phyloP scores from a whole-genome alignment of 2,113 vertebrate genomes.

The Cebidichthys violaceus region DNA sequence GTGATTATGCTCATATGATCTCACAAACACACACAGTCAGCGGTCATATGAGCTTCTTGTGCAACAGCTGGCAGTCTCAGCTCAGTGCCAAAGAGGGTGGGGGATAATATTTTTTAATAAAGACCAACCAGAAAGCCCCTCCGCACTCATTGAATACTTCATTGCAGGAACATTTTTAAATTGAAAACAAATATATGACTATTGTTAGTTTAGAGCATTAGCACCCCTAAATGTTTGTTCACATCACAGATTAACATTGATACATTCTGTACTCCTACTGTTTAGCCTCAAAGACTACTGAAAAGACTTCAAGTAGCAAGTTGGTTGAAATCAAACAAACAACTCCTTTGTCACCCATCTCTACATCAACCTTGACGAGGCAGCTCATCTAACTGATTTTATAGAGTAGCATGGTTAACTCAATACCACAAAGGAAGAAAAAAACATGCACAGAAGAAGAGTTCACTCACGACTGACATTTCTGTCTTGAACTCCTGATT shows the following conservation, averaged over 20 bases:
- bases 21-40: slow-evolving; percentile 1
- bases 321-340: too few relatives aligned
- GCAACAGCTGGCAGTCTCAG: slow-evolving; percentile 38
- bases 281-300: not conserved
- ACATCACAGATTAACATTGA: not conserved
- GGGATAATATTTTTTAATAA: slow-evolving; percentile 2
- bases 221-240: not conserved
- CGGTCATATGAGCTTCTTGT: slow-evolving; percentile 12
- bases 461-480: not conserved
- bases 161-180: not conserved
- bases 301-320: not conserved
- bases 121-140: slow-evolving; percentile 3
- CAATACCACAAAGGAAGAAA: not conserved
- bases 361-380: not conserved
- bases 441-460: not conserved
- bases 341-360: not conserved
- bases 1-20: slow-evolving; percentile 19
- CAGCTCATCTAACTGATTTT: not conserved
- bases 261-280: not conserved
- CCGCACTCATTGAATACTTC: not conserved
- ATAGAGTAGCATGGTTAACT: slow-evolving; percentile 27
- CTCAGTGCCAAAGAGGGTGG: not conserved
- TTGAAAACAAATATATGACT: not conserved
- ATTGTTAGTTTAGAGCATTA: not conserved
- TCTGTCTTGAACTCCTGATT: slow-evolving; percentile 10